Conservation (phyloP, 2,797 vertebrate genomes). For the Falco cherrug region DNA sequence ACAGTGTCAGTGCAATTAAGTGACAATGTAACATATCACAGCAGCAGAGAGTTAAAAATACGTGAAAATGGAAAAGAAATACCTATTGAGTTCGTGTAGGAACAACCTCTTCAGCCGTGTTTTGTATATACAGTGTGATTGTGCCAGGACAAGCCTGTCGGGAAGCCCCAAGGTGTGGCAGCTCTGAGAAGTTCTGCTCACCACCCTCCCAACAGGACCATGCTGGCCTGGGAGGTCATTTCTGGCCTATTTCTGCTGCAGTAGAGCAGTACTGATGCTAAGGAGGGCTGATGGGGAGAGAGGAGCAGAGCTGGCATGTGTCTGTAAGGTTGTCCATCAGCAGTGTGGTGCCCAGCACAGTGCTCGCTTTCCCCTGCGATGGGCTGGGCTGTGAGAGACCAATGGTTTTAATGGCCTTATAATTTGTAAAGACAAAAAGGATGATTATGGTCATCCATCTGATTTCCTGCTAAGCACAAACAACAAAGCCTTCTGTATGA, state of each 20-base stretch:
- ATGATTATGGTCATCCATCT: neutral
- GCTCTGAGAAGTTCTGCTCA: neutral
- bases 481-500: neutral
- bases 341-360: accelerated
- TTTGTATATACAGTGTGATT: neutral
- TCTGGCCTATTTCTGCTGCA: neutral
- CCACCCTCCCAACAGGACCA: neutral
- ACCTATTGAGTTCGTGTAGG: neutral
- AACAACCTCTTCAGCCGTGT: neutral
- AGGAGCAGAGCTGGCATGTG: neutral
- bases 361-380: neutral
- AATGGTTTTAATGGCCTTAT: neutral
- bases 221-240: neutral
- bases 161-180: neutral
- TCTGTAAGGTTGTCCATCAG: neutral
- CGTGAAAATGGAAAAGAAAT: neutral
- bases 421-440: neutral
- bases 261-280: neutral
- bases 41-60: neutral
- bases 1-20: neutral
- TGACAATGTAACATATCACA: neutral
- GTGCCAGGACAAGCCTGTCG: neutral
- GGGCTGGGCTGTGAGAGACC: neutral
- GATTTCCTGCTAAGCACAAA: neutral
- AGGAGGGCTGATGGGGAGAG: neutral